Conservation (phyloP, 2,888 invertebrate genomes). For the Tetranychus truncatus region DNA sequence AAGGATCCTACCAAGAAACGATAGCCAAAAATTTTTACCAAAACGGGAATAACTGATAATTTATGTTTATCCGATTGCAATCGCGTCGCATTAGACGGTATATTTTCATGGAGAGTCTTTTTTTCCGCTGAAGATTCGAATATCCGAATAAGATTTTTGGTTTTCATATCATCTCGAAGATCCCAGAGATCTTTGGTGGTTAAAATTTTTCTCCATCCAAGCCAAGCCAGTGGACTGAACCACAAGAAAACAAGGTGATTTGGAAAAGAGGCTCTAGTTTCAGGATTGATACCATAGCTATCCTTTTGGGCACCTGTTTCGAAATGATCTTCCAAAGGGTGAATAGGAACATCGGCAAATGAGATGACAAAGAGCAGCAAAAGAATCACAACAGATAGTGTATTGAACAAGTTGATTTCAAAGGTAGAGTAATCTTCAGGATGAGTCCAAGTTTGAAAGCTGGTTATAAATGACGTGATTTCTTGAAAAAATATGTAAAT, state of each 20-base stretch:
- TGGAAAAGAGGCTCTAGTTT: conserved; percentile 31
- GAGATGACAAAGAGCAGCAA: not conserved
- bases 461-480: not conserved
- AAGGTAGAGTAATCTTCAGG: not conserved
- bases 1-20: conserved; percentile 30
- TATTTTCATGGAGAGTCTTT: not conserved
- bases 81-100: not conserved
- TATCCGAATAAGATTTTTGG: conserved; percentile 8
- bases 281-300: conserved; percentile 28
- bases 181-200: conserved; percentile 32
- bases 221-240: conserved; percentile 30
- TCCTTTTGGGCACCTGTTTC: not conserved
- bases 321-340: not conserved
- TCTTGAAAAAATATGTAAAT: not conserved
- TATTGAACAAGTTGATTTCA: not conserved
- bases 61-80: not conserved
- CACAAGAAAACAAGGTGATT: conserved; percentile 32
- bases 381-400: not conserved
- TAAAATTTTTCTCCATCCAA: conserved; percentile 31
- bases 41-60: not conserved
- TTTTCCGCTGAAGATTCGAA: conserved; percentile 15
- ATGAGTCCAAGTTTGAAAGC: not conserved
- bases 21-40: conserved; percentile 22
- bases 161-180: conserved; percentile 25
- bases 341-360: not conserved